Conservation (phyloP, 2,113 vertebrate genomes). For the Colossoma macropomum region DNA sequence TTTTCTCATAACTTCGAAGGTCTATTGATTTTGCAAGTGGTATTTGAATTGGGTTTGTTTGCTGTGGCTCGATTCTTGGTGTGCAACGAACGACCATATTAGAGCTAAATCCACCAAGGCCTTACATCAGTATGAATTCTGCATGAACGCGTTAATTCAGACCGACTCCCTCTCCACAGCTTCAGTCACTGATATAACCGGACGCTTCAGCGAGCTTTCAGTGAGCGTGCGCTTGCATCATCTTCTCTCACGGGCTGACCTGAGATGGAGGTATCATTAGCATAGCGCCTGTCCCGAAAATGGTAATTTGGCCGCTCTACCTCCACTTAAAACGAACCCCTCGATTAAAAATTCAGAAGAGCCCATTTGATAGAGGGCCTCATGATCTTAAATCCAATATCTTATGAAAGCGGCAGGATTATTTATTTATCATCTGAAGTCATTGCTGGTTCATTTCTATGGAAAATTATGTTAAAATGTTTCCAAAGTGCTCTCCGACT, state of each 20-base stretch:
- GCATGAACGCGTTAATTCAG: neutral
- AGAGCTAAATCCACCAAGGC: too few species aligned
- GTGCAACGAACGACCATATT: too few species aligned
- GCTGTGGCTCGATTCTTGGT: too few species aligned
- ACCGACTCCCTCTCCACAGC: neutral
- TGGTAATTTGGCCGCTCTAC: constrained; percentile 36
- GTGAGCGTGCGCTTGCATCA: constrained; percentile 8
- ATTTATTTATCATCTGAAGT: neutral
- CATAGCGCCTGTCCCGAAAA: constrained; percentile 34
- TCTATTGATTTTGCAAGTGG: too few species aligned
- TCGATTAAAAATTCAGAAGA: constrained; percentile 40
- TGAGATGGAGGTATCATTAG: constrained; percentile 33
- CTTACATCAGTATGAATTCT: too few species aligned
- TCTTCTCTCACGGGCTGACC: constrained; percentile 9
- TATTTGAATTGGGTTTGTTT: too few species aligned
- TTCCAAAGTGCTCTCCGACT: neutral
- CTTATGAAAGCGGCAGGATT: neutral
- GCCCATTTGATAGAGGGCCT: neutral
- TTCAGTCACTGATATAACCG: neutral
- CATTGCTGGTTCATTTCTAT: neutral
- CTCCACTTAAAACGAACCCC: constrained; percentile 9
- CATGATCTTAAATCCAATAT: neutral
- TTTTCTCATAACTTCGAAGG: too few species aligned
- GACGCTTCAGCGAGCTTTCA: neutral
- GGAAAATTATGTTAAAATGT: neutral